Base-by-base conservation (phyloP, 2,113 vertebrate genomes). In the Myocastor coypus region DNA sequence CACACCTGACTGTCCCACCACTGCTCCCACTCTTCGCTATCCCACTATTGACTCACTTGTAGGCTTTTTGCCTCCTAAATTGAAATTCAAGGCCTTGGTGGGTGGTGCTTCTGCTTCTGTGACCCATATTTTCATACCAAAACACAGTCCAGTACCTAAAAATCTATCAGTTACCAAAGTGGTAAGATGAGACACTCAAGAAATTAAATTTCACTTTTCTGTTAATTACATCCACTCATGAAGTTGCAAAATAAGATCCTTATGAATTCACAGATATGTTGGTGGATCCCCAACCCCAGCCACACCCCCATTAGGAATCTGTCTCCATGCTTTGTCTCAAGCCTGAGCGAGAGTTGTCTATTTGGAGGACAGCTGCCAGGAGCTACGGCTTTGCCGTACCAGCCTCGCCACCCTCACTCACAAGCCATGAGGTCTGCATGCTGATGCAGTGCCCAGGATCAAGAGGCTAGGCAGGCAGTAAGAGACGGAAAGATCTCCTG, bases 151-250 rank as follows among this genome's bases (percentile, higher is more conserved):
- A 34, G 7, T 69, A 34, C n/a, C 12, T 77, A 52, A 28, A 9
- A n/a, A 6, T 40, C 4, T 90, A 20, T 37, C 30, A 24, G 0
- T n/a, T 82, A 78, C 46, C 17, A 22, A 78, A 66, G 7, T 68
- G 50, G 42, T 37, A 22, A 63, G 32, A 82, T 81, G 59, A 1
- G 63, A 63, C 64, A 61, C 86, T 95, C 40, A 83, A 83, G 19
- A 73, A 75, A 46, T 88, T 96, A 88, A 94, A 91, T 92, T 71
- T 19, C 46, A 17, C 85, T 87, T 78, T n/a, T 13, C 0, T 46
- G 4, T 90, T 83, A 37, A 73, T 46, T 69, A 7, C 83, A 82
- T 89, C 34, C 42, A 2, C 19, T 6, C 42, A 5, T 63, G 68
- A 10, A 37, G 52, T 50, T 69, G 30, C 10, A 90, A 88, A 92